phyloP scores from a whole-genome alignment of 1,140 invertebrate species.

The Drosophila ambigua region DNA sequence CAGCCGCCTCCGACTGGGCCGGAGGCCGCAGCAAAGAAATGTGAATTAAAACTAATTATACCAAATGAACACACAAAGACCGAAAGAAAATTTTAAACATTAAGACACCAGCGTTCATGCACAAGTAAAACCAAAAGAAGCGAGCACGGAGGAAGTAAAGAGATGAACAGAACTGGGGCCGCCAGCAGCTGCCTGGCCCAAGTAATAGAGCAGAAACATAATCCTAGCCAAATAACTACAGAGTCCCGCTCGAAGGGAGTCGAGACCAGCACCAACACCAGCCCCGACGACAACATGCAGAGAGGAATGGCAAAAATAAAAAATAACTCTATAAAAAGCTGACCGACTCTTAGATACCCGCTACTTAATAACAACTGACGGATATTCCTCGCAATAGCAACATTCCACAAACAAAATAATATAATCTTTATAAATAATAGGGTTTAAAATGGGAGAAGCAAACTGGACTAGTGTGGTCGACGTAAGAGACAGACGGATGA shows the following conservation, averaged over 20 bases:
- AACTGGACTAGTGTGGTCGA: too few species aligned
- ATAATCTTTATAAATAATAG: too few species aligned
- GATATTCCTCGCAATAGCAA: too few species aligned
- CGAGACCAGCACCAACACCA: slow-evolving; percentile 17
- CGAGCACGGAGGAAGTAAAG: neutral
- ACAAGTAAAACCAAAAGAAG: slow-evolving; percentile 59
- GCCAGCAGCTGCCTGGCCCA: slow-evolving; percentile 23
- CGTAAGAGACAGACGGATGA: too few species aligned
- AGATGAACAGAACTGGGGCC: neutral
- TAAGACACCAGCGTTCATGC: slow-evolving; percentile 74
- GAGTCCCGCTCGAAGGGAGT: slow-evolving; percentile 41
- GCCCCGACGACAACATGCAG: slow-evolving; percentile 30
- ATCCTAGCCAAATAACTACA: slow-evolving; percentile 58
- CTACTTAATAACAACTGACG: too few species aligned
- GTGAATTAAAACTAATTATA: slow-evolving; percentile 75
- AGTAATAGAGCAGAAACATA: slow-evolving; percentile 67
- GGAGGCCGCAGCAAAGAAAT: slow-evolving; percentile 27
- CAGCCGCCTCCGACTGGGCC: neutral
- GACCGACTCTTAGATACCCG: too few species aligned
- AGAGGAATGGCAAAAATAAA: neutral
- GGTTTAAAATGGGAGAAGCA: neutral
- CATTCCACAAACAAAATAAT: too few species aligned
- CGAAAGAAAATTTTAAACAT: slow-evolving; percentile 73
- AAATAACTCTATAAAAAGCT: too few species aligned
- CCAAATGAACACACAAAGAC: slow-evolving; percentile 70